phyloP scores from a whole-genome alignment of 2,113 vertebrate genomes.

The Carassius gibelio region DNA sequence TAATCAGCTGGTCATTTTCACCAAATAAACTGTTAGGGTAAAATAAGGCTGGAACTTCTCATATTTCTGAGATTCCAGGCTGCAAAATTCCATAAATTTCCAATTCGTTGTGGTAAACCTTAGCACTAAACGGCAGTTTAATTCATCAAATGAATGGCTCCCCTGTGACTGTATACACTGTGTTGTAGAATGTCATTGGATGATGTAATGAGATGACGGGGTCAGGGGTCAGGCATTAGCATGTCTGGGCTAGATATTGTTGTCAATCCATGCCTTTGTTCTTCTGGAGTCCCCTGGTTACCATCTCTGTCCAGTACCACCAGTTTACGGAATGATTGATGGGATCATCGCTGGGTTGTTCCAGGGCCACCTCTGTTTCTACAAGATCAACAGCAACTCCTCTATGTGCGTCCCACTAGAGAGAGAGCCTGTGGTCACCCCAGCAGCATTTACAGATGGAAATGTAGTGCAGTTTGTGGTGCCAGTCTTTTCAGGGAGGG shows the following conservation, averaged over 20 bases:
- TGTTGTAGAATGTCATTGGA: conserved; percentile 25
- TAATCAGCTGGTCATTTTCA: neutral
- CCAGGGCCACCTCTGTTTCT: conserved; percentile 22
- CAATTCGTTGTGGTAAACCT: neutral
- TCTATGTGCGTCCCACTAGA: neutral
- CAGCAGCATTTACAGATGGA: neutral
- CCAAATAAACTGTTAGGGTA: neutral
- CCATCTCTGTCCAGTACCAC: conserved; percentile 46
- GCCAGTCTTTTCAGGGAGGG: conserved; percentile 4
- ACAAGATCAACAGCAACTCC: conserved; percentile 1
- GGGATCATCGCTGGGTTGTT: conserved; percentile 12
- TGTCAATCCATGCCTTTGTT: conserved; percentile 27
- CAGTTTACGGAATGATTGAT: conserved; percentile 59
- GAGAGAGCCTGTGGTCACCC: neutral
- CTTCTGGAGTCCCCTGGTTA: conserved; percentile 8
- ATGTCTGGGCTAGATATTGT: conserved; percentile 18
- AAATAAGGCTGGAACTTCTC: neutral
- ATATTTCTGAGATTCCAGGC: neutral
- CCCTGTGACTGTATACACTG: neutral
- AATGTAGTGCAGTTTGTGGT: conserved; percentile 19
- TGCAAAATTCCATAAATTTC: neutral
- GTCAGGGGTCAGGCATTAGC: conserved; percentile 6
- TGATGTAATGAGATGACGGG: conserved; percentile 11
- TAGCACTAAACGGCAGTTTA: neutral
- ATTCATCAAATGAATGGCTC: neutral